Conservation (phyloP, 2,113 vertebrate genomes). For the Oncorhynchus mykiss region DNA sequence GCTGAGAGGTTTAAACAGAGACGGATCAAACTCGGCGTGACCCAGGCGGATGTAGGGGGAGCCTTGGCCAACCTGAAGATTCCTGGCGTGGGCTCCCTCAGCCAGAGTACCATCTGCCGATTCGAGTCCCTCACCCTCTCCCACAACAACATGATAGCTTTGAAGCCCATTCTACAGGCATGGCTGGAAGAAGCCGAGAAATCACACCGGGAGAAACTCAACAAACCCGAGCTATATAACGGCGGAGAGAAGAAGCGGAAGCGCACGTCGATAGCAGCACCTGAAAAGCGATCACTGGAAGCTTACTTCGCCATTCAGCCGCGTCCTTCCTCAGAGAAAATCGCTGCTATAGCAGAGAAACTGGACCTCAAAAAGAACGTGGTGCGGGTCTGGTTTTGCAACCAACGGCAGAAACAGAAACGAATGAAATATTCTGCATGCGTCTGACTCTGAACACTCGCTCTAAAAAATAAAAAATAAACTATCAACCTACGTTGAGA, state of each 20-base stretch:
- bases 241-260: constrained; percentile 96
- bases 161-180: constrained; percentile 97
- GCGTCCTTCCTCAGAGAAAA: constrained; percentile 95
- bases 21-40: constrained; percentile 97
- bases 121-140: constrained; percentile 97
- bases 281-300: constrained; percentile 95
- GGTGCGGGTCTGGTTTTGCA: constrained; percentile 98
- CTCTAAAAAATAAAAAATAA: constrained; percentile 21
- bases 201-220: constrained; percentile 95
- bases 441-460: constrained; percentile 72
- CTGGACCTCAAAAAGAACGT: constrained; percentile 99
- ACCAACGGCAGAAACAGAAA: constrained; percentile 99
- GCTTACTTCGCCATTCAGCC: constrained; percentile 97
- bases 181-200: constrained; percentile 98
- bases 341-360: constrained; percentile 96
- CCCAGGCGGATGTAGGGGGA: constrained; percentile 95
- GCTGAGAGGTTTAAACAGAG: constrained; percentile 98
- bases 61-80: constrained; percentile 98
- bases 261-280: constrained; percentile 94
- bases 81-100: constrained; percentile 95
- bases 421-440: constrained; percentile 98
- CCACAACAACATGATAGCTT: constrained; percentile 99
- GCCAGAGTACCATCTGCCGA: constrained; percentile 98
- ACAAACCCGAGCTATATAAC: constrained; percentile 97
- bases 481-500: constrained; percentile 43